Evolutionary conservation across 2,888 invertebrate species (phyloP).

Genomic region (Synanthedon andrenaeformis): DNA sequence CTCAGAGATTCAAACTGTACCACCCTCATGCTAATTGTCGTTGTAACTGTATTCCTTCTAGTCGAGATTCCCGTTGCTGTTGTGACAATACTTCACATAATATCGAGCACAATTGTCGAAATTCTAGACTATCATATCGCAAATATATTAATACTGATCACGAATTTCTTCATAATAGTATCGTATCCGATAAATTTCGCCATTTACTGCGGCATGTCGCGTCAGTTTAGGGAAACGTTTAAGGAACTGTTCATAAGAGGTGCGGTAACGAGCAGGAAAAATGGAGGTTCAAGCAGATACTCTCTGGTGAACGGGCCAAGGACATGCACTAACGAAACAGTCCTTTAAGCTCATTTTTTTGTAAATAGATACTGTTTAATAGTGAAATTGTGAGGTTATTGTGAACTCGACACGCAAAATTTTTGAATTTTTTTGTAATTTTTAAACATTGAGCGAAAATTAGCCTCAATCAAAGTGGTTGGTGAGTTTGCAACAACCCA

Average conservation of each 20-base stretch:
- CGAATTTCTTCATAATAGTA: constrained; percentile 91
- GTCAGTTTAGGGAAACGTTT: constrained; percentile 94
- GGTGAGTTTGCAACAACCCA: no score
- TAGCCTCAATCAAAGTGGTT: background rate
- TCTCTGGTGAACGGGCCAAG: constrained; percentile 85
- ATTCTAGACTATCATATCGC: constrained; percentile 83
- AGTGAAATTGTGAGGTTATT: background rate
- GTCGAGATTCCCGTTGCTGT: constrained; percentile 88
- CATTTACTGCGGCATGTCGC: constrained; percentile 96
- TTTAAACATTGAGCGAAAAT: background rate
- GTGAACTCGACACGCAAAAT: no score
- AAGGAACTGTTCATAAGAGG: constrained; percentile 82
- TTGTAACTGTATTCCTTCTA: constrained; percentile 84
- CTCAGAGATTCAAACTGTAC: constrained; percentile 86
- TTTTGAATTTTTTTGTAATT: constrained; percentile 8
- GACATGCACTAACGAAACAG: constrained; percentile 87
- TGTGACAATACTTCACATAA: constrained; percentile 85
- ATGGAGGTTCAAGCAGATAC: constrained; percentile 80
- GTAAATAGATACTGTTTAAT: background rate
- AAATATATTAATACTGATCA: constrained; percentile 82
- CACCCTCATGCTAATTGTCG: constrained; percentile 88
- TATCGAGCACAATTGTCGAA: constrained; percentile 78
- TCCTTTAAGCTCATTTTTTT: constrained; percentile 60
- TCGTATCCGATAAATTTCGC: constrained; percentile 95
- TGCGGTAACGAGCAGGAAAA: constrained; percentile 72